Evolutionary conservation across 2,797 vertebrate genomes (phyloP), one percentile per base, ranked within the genome.

Genomic region (Gymnothorax reevesii): DNA sequence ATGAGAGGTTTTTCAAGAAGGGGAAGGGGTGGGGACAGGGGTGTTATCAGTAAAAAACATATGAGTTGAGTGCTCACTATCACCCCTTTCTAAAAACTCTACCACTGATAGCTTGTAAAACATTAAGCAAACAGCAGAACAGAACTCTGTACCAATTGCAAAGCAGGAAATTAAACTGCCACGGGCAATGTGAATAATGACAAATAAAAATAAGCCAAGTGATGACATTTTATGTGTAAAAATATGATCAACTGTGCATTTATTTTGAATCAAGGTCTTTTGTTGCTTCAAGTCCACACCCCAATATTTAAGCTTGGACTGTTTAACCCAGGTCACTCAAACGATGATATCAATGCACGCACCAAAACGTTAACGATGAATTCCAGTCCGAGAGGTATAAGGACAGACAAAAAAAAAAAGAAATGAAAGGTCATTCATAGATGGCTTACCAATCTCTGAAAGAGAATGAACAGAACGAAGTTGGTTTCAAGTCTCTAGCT

Each of bases 31-130:
- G 57, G 25, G 59, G 57, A 59, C 73, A 57, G 22, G 49, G 25
- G 13, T 17, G 85, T 86, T 86, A 86, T 86, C 86, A 86, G 64
- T 54, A 22, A 54, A 57, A 54, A 57, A 22, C 86, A 83, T 6
- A 66, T 12, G 33, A 7, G 20, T 22, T 80, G 52, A 54, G 20
- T 49, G 77, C 12, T 7, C 22, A 80, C 6, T 55, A 54, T 55
- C 73, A 17, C 77, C 52, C 52, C 25, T 42, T 22, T 52, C 52
- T 52, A n/a, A 10, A n/a, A 10, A 22, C 7, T 22, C 7, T 5
- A 6, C 42, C 33, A 20, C 8, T 49, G 73, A 49, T 77, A 49
- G 7, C 12, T 20, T 52, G 55, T 33, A n/a, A 9, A 55, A 22
- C 22, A n/a, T 17, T 20, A n/a, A 80, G 52, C 27, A 15, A 79